phyloP scores from a whole-genome alignment of 2,797 vertebrate genomes.

The Champsocephalus gunnari region DNA sequence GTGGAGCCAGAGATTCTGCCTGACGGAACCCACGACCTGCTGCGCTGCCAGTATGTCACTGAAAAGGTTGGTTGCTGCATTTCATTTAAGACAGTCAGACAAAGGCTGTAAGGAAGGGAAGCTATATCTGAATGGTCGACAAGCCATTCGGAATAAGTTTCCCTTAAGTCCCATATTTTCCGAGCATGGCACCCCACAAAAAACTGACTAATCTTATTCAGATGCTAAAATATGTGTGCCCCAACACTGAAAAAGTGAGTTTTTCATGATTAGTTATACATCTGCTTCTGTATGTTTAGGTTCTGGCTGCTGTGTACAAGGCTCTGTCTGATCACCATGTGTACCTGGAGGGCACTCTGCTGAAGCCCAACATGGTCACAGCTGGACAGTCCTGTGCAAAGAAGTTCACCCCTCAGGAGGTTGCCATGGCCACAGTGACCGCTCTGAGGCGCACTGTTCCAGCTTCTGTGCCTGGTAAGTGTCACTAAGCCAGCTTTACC shows the following conservation, averaged over 20 bases:
- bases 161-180: too few relatives aligned
- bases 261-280: not conserved
- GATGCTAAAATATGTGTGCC: too few relatives aligned
- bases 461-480: slow-evolving; percentile 92
- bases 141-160: too few relatives aligned
- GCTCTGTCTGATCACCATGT: slow-evolving; percentile 96
- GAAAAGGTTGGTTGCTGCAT: slow-evolving; percentile 88
- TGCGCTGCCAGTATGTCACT: slow-evolving; percentile 92
- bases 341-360: slow-evolving; percentile 95
- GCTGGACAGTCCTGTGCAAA: slow-evolving; percentile 92
- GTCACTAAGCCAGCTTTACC: not conserved
- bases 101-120: too few relatives aligned
- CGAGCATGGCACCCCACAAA: too few relatives aligned
- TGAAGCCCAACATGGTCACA: slow-evolving; percentile 98
- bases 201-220: too few relatives aligned
- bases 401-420: slow-evolving; percentile 93
- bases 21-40: slow-evolving; percentile 93
- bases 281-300: slow-evolving; percentile 76
- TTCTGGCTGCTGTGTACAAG: slow-evolving; percentile 96
- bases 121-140: too few relatives aligned
- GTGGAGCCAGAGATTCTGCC: slow-evolving; percentile 97
- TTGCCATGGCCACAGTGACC: slow-evolving; percentile 93
- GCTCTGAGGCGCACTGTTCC: slow-evolving; percentile 94
- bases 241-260: too few relatives aligned
- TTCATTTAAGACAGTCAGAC: too few relatives aligned